These are phyloP conservation scores for Phocoena phocoena DNA, from an alignment of 2,113 vertebrate species.

Conservation along the genomic window DNA sequence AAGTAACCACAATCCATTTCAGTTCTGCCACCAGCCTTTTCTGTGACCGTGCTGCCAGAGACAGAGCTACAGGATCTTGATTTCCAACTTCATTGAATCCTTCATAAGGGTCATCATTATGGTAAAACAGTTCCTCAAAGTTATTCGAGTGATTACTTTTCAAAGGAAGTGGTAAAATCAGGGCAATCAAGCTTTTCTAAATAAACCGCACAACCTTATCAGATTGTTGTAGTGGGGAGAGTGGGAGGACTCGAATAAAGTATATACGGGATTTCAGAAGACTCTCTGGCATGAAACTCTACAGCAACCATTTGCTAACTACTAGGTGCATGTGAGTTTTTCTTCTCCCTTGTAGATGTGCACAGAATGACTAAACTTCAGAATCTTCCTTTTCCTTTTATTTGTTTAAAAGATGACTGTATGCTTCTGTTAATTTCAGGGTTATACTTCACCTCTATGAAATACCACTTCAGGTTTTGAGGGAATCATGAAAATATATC, in stretches of 20 bases:
- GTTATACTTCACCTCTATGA: neutral
- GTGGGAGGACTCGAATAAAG: neutral
- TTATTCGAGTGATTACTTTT: neutral
- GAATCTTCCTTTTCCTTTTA: neutral
- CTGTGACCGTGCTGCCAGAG: neutral
- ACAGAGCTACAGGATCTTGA: neutral
- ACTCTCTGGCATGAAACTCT: neutral
- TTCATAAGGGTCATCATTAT: neutral
- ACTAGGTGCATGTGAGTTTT: neutral
- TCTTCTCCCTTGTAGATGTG: neutral
- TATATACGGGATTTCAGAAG: neutral
- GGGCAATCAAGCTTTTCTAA: neutral
- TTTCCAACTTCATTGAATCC: neutral
- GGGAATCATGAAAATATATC: neutral
- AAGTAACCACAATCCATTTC: neutral
- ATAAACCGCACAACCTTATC: neutral
- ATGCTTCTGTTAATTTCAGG: constrained; percentile 3
- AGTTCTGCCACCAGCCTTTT: neutral
- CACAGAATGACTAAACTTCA: neutral
- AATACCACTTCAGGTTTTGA: neutral
- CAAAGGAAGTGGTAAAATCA: neutral
- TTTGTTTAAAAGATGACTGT: neutral
- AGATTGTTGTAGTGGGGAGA: neutral
- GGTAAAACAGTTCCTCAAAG: neutral
- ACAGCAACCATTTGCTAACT: neutral